A percentile compares a stretch with the other conserved stretches of the same genome.
Conservation (phyloP, 1,140 invertebrate genomes). For the Centruroides vittatus region DNA sequence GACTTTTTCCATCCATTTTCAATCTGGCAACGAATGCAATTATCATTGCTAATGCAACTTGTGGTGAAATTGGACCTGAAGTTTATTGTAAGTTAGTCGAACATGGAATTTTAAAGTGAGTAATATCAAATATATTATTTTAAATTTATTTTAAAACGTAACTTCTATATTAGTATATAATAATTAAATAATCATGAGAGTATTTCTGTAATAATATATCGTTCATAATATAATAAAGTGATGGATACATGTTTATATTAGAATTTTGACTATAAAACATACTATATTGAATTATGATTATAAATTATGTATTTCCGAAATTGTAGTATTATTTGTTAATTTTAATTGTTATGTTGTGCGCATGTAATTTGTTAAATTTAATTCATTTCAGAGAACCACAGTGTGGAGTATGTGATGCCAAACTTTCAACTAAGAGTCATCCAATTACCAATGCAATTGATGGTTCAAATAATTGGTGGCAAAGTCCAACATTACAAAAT, state of each 20-base stretch:
- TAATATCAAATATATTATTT: neutral
- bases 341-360: too few species aligned
- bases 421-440: constrained; percentile 53
- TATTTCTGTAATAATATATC: too few species aligned
- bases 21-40: constrained; percentile 69
- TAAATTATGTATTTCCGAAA: too few species aligned
- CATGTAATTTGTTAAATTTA: too few species aligned
- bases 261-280: too few species aligned
- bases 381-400: constrained; percentile 23
- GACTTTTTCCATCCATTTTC: constrained; percentile 67
- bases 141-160: too few species aligned
- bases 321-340: too few species aligned
- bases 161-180: too few species aligned
- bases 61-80: constrained; percentile 61
- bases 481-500: constrained; percentile 72
- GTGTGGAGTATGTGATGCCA: constrained; percentile 39
- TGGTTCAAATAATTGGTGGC: constrained; percentile 77
- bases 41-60: constrained; percentile 77
- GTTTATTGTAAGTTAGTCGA: constrained; percentile 58
- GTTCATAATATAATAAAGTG: too few species aligned
- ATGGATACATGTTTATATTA: too few species aligned
- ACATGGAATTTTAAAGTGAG: constrained; percentile 30
- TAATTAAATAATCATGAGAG: too few species aligned
- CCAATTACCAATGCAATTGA: constrained; percentile 68
- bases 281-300: too few species aligned